These are phyloP conservation scores for Hafferia zeledoni DNA, from an alignment of 2,797 vertebrate genomes.

Conservation along the genomic window DNA sequence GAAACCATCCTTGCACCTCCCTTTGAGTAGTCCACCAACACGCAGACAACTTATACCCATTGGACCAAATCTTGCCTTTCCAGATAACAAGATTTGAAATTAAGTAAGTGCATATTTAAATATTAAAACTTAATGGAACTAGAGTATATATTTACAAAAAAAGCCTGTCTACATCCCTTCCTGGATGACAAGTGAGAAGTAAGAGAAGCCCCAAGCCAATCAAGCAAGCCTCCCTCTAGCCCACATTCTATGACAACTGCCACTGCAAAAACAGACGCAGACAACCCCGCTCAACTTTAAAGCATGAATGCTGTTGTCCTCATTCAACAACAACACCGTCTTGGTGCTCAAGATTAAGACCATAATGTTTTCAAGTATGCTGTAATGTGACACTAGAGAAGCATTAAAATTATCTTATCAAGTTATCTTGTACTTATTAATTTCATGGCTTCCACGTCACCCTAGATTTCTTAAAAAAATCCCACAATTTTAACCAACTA, in stretches of 20 bases:
- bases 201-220: background rate
- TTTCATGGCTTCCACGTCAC: background rate
- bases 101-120: rapidly evolving
- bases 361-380: background rate
- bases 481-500: background rate
- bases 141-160: background rate
- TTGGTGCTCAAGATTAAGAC: background rate
- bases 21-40: background rate
- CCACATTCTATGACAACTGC: background rate
- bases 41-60: background rate
- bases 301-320: background rate
- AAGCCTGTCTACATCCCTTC: background rate
- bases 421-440: background rate
- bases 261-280: background rate
- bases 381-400: background rate
- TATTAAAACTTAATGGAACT: background rate
- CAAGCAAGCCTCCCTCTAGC: background rate
- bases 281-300: background rate
- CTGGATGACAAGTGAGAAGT: background rate
- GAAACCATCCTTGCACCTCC: background rate
- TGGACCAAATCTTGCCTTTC: background rate
- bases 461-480: background rate
- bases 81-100: background rate
- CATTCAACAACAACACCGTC: background rate
- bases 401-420: background rate